Evolutionary conservation across 2,888 invertebrate species (phyloP).

Genomic region (Belgica antarctica): DNA sequence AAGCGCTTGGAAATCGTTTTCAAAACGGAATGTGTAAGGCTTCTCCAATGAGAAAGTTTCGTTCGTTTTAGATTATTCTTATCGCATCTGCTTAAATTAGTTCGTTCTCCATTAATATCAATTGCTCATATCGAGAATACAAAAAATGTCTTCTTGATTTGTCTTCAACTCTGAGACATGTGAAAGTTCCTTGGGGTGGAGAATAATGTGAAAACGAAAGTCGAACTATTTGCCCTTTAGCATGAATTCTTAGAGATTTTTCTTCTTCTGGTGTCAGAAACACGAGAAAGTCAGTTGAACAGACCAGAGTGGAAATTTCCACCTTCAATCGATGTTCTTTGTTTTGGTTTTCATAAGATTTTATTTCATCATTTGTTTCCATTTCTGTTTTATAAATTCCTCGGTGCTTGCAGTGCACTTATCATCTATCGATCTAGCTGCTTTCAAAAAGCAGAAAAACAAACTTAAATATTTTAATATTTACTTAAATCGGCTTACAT

Average conservation of each 20-base stretch:
- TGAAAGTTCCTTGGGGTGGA: background rate
- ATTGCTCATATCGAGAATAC: background rate
- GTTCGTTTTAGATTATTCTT: background rate
- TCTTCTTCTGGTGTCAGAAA: background rate
- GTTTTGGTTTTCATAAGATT: background rate
- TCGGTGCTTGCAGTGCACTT: slow-evolving; percentile 39
- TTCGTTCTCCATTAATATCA: background rate
- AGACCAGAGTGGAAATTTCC: background rate
- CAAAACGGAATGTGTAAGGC: slow-evolving; percentile 17
- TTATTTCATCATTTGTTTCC: background rate
- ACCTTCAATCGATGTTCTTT: background rate
- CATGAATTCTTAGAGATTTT: background rate
- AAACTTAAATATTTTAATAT: background rate
- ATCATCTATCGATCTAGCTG: slow-evolving; percentile 7
- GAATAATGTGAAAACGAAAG: background rate
- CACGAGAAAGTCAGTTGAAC: background rate
- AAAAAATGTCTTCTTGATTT: background rate
- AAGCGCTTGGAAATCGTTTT: background rate
- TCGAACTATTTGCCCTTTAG: background rate
- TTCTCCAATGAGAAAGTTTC: background rate
- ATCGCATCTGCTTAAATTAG: background rate
- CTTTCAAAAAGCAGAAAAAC: slow-evolving; percentile 1
- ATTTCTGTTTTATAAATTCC: slow-evolving; percentile 32
- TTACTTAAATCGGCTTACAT: background rate
- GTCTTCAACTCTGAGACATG: background rate